A percentile compares a stretch with the other conserved stretches of the same genome.
Evolutionary conservation across 1,140 invertebrate genomes (phyloP).

Genomic region (Penaeus vannamei): DNA sequence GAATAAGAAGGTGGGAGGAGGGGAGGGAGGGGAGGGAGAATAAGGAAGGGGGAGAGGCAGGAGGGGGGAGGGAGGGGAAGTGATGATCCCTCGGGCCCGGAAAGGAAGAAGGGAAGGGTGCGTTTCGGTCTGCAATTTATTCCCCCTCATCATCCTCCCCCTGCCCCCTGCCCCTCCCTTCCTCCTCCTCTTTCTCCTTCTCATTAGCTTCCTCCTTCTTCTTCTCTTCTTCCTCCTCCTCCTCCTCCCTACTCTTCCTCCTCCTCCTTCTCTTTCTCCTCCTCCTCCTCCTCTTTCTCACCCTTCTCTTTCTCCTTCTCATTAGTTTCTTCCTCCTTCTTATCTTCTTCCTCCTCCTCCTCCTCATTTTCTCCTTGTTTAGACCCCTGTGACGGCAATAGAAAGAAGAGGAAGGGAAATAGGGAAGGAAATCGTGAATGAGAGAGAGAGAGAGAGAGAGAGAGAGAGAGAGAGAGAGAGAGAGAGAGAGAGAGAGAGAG

Average conservation of each 20-base stretch:
- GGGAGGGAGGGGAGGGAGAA: too few species aligned
- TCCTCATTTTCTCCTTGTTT: not conserved
- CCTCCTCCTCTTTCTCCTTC: not conserved
- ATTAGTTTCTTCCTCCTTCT: not conserved
- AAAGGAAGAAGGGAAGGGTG: too few species aligned
- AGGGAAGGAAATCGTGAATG: too few species aligned
- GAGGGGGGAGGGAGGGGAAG: too few species aligned
- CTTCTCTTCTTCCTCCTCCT: not conserved
- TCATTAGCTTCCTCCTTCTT: not conserved
- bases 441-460: too few species aligned
- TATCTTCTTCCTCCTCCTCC: not conserved
- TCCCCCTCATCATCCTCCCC: not conserved
- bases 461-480: too few species aligned
- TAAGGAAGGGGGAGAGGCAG: too few species aligned
- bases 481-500: too few species aligned
- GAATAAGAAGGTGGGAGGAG: too few species aligned
- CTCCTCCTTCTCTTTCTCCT: not conserved
- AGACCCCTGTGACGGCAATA: not conserved
- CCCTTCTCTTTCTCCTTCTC: not conserved
- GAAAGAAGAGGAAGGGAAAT: not conserved
- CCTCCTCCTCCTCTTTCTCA: not conserved
- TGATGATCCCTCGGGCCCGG: too few species aligned
- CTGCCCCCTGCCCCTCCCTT: not conserved
- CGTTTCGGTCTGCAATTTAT: too few species aligned
- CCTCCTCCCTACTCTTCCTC: not conserved